Evolutionary conservation across 2,888 invertebrate species (phyloP).

Genomic region (Danaus chrysippus): DNA sequence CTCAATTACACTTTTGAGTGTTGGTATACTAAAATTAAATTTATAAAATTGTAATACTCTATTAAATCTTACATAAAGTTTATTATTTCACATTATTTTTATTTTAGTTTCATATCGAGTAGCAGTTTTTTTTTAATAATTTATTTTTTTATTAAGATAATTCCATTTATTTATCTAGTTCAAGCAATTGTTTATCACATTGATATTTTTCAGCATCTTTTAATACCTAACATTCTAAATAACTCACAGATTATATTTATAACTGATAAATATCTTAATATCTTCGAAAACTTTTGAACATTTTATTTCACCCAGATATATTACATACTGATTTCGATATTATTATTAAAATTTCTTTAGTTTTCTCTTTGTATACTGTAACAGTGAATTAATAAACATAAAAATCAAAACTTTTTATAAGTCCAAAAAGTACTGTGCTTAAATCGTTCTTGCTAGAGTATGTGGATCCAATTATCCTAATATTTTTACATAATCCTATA

Average conservation of each 20-base stretch:
- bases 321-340: neutral
- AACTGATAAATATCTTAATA: neutral
- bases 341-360: neutral
- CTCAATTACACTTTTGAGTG: constrained; percentile 61
- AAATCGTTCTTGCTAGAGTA: constrained; percentile 16
- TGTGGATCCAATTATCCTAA: constrained; percentile 11
- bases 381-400: constrained; percentile 19
- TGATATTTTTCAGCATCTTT: no score
- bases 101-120: no score
- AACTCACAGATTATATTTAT: neutral
- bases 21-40: constrained; percentile 23
- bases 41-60: constrained; percentile 10
- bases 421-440: constrained; percentile 21
- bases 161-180: no score
- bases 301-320: neutral
- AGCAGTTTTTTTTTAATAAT: no score
- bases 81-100: no score
- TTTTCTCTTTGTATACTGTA: neutral
- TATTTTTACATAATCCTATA: constrained; percentile 18
- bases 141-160: no score
- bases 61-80: neutral
- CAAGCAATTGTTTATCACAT: no score
- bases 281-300: neutral
- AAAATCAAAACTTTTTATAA: constrained; percentile 25
- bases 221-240: neutral